Conservation (phyloP, 2,888 invertebrate genomes). For the Ormyrus thymus region DNA sequence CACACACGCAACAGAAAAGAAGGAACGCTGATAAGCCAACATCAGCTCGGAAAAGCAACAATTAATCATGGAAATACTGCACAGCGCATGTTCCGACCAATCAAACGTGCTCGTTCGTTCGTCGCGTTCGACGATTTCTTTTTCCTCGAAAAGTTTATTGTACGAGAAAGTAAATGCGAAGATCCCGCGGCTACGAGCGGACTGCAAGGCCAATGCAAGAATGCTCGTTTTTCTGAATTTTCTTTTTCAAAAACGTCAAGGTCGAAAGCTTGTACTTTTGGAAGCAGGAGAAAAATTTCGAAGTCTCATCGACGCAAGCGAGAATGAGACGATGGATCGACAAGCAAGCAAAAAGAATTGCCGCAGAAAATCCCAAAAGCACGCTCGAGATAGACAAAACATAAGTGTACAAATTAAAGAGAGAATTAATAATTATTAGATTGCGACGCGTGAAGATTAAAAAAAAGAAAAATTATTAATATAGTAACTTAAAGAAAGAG, state of each 20-base stretch:
- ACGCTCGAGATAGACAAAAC: slow-evolving; percentile 64
- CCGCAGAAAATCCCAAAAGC: slow-evolving; percentile 63
- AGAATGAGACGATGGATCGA: slow-evolving; percentile 35
- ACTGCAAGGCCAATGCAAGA: slow-evolving; percentile 38
- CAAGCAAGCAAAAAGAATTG: slow-evolving; percentile 48
- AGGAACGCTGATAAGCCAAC: slow-evolving; percentile 49
- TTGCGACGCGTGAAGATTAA: slow-evolving; percentile 54
- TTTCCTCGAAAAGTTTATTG: slow-evolving; percentile 58
- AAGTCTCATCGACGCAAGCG: slow-evolving; percentile 39
- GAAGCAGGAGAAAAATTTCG: slow-evolving; percentile 36
- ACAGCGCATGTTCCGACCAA: slow-evolving; percentile 60
- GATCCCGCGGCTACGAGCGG: slow-evolving; percentile 33
- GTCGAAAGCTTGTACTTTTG: slow-evolving; percentile 39
- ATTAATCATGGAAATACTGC: slow-evolving; percentile 51
- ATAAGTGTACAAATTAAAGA: slow-evolving; percentile 73
- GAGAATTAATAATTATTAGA: slow-evolving; percentile 56
- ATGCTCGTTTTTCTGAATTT: slow-evolving; percentile 24
- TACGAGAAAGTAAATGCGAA: slow-evolving; percentile 28
- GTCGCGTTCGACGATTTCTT: slow-evolving; percentile 63
- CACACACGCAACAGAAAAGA: slow-evolving; percentile 37
- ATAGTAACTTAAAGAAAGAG: slow-evolving; percentile 68
- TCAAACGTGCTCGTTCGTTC: slow-evolving; percentile 60
- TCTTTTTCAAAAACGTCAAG: not conserved
- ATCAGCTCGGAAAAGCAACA: slow-evolving; percentile 35
- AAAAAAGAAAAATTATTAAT: slow-evolving; percentile 61